These are phyloP conservation scores for Recurvirostra avosetta DNA, from an alignment of 2,113 vertebrate species.

Conservation along the genomic window DNA sequence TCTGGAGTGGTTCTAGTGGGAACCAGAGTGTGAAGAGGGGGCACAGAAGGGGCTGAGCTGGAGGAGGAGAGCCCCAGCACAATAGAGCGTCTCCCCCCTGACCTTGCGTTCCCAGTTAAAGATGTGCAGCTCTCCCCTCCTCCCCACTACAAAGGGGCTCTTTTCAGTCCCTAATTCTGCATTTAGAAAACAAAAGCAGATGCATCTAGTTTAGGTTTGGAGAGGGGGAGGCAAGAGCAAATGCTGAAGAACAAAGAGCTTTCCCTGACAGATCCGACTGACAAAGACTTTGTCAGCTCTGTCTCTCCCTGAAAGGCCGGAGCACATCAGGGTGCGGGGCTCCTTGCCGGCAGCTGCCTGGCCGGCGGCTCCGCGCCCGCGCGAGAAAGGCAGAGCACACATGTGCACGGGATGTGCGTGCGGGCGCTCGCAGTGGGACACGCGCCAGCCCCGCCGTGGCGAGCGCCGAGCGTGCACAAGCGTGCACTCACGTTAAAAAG, in stretches of 20 bases:
- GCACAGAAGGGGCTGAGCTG: constrained; percentile 46
- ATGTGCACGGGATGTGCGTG: neutral
- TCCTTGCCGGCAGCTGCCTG: neutral
- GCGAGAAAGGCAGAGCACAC: neutral
- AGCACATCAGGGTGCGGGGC: constrained; percentile 12
- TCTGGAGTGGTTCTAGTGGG: neutral
- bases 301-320: neutral
- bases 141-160: constrained; percentile 44
- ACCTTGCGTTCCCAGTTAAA: constrained; percentile 32
- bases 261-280: constrained; percentile 38
- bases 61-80: constrained; percentile 33
- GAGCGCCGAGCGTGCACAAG: rapidly evolving
- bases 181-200: constrained; percentile 67
- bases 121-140: constrained; percentile 45
- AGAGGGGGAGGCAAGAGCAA: constrained; percentile 46
- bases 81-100: constrained; percentile 33
- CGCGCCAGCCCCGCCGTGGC: neutral
- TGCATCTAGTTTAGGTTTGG: constrained; percentile 36
- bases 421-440: neutral
- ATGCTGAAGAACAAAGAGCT: constrained; percentile 59
- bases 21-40: constrained; percentile 4
- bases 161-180: constrained; percentile 54
- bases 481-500: rapidly evolving
- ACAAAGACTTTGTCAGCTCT: constrained; percentile 57
- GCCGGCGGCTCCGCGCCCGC: neutral